Conservation (phyloP, 2,888 invertebrate species). For the Netelia inedita region DNA sequence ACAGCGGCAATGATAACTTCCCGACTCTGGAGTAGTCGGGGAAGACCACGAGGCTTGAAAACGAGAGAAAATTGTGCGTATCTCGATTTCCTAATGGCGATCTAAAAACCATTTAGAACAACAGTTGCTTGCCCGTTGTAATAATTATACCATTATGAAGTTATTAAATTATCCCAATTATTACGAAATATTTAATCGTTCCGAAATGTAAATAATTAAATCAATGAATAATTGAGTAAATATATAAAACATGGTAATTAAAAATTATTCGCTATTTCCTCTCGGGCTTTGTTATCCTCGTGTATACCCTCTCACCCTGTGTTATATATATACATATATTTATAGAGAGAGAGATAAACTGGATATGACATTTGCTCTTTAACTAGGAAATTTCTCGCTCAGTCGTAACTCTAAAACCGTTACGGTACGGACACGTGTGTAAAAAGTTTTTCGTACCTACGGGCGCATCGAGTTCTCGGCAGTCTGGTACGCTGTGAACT, state of each 20-base stretch:
- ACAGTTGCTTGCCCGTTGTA: constrained; percentile 5
- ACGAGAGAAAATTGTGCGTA: neutral
- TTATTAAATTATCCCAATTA: neutral
- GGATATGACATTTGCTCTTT: too few relatives aligned
- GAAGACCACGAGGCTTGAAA: constrained; percentile 7
- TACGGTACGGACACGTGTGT: neutral
- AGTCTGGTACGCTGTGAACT: neutral
- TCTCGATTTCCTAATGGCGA: neutral
- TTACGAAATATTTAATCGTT: neutral
- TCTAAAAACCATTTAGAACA: neutral
- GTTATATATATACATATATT: too few relatives aligned
- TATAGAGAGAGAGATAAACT: too few relatives aligned
- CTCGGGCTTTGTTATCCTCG: too few relatives aligned
- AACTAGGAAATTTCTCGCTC: too few relatives aligned
- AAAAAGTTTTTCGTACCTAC: neutral
- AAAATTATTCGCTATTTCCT: too few relatives aligned
- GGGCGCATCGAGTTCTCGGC: too few relatives aligned
- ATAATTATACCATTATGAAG: neutral
- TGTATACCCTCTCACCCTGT: too few relatives aligned
- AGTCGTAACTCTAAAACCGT: too few relatives aligned
- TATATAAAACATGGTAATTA: too few relatives aligned
- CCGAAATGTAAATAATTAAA: too few relatives aligned
- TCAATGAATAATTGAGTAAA: too few relatives aligned
- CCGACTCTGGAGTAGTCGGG: constrained; percentile 40
- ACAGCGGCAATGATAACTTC: constrained; percentile 18